Conservation (phyloP, 2,797 vertebrate species). For the Notoglanidium macrostoma region DNA sequence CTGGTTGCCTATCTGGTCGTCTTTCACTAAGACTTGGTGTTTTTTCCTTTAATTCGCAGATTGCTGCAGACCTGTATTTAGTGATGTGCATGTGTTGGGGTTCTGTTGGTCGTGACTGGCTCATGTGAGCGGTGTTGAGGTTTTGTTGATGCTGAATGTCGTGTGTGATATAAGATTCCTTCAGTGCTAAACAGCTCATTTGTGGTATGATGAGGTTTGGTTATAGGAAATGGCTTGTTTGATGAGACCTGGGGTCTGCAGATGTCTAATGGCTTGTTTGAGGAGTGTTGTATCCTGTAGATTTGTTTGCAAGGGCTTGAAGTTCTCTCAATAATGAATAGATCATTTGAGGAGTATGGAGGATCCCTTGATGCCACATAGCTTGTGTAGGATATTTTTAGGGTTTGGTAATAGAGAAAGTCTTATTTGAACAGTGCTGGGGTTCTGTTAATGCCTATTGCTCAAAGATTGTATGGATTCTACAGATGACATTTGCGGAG, state of each 20-base stretch:
- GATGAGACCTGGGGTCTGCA: background rate
- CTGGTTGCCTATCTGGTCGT: background rate
- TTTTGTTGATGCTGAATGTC: background rate
- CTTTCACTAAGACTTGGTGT: background rate
- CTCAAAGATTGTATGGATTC: background rate
- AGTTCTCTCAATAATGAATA: background rate
- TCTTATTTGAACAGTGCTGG: background rate
- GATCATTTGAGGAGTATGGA: background rate
- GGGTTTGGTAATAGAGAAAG: background rate
- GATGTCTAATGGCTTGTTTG: background rate
- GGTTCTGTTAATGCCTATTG: background rate
- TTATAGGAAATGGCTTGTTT: background rate
- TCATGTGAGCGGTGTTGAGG: background rate
- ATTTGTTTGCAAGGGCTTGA: background rate
- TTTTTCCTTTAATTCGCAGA: background rate
- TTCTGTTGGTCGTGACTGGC: background rate
- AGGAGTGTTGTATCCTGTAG: background rate
- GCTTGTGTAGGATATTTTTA: background rate
- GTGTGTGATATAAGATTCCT: background rate
- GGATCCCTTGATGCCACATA: background rate
- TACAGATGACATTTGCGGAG: background rate
- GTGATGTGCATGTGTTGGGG: background rate
- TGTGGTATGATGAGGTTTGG: background rate
- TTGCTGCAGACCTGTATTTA: too few relatives aligned
- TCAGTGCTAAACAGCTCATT: background rate